A percentile compares a stretch with the other conserved stretches of the same genome.
phyloP scores from a whole-genome alignment of 2,113 vertebrate species.

The Quiscalus mexicanus region DNA sequence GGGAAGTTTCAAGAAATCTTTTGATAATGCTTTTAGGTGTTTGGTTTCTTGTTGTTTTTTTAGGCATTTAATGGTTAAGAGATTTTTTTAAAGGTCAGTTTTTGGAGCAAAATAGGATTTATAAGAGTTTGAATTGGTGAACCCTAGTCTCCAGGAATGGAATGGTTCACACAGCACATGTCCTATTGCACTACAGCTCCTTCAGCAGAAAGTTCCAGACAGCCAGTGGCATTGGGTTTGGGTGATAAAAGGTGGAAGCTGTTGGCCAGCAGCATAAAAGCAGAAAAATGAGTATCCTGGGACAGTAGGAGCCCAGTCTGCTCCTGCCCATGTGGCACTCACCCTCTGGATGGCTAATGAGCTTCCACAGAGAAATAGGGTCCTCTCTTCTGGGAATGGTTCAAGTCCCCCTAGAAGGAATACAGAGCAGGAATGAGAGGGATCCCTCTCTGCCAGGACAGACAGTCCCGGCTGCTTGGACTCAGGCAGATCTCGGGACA shows the following conservation, averaged over 20 bases:
- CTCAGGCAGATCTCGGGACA: fast-evolving
- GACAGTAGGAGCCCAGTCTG: not conserved
- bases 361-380: not conserved
- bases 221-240: not conserved
- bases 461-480: not conserved
- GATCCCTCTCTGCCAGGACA: not conserved
- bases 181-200: not conserved
- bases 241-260: not conserved
- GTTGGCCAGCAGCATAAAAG: not conserved
- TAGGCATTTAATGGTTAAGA: not conserved
- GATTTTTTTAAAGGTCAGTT: not conserved
- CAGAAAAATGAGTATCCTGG: not conserved
- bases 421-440: not conserved
- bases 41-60: not conserved
- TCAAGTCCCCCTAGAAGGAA: not conserved
- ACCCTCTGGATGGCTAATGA: not conserved
- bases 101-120: not conserved
- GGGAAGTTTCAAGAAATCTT: not conserved
- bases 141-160: not conserved
- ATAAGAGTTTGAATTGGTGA: not conserved
- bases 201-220: not conserved
- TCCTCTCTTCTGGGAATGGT: not conserved
- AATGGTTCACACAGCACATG: fast-evolving
- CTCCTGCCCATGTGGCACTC: not conserved
- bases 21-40: not conserved